A percentile compares a stretch with the other conserved stretches of the same genome.
These are phyloP conservation scores for Steinernema khuongi DNA, from an alignment of 1,140 invertebrate species.

Conservation along the genomic window DNA sequence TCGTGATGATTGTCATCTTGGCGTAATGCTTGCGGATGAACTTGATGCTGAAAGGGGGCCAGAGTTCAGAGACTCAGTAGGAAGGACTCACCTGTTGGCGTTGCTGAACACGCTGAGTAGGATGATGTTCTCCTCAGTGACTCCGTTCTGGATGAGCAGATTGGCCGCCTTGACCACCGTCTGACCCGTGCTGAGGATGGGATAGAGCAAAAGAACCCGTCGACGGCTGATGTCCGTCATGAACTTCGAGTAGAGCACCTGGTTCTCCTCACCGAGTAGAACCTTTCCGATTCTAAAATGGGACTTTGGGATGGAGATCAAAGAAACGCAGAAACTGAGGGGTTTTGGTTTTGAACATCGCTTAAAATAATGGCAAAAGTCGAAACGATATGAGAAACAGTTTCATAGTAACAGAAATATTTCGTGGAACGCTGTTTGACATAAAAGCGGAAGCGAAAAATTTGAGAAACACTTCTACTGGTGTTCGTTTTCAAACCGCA, in stretches of 20 bases:
- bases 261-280: conserved; percentile 90
- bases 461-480: neutral
- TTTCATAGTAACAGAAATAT: no score
- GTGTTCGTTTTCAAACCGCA: no score
- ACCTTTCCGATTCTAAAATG: conserved; percentile 99
- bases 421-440: no score
- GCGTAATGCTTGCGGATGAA: conserved; percentile 23
- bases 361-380: conserved; percentile 10
- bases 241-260: conserved; percentile 93
- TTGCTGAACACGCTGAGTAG: conserved; percentile 44
- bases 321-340: conserved; percentile 1
- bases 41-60: conserved; percentile 22
- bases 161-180: conserved; percentile 47
- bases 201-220: conserved; percentile 92
- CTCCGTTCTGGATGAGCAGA: conserved; percentile 38
- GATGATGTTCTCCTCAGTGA: conserved; percentile 46
- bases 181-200: conserved; percentile 63
- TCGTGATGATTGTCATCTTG: conserved; percentile 42
- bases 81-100: conserved; percentile 23
- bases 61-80: conserved; percentile 19
- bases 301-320: no score
- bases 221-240: conserved; percentile 84
- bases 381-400: no score
- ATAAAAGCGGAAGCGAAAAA: no score
- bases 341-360: neutral